Conservation (phyloP, 2,888 invertebrate genomes). For the Dynastes maya region DNA sequence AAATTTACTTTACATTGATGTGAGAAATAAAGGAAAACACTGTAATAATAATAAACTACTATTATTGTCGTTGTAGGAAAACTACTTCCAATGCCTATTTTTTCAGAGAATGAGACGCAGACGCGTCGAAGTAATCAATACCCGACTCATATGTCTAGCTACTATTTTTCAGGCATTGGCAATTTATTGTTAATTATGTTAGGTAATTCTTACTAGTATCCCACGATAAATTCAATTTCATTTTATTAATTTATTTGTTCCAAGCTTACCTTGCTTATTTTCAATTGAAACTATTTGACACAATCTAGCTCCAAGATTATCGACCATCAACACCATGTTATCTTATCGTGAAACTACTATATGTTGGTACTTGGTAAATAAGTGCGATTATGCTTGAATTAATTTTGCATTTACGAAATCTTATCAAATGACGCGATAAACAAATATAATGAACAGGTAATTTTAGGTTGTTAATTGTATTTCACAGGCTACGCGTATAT, state of each 20-base stretch:
- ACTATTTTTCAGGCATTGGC: background rate
- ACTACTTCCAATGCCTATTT: too few relatives aligned
- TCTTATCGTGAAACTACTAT: conserved; percentile 17
- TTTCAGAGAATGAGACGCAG: background rate
- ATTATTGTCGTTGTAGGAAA: too few relatives aligned
- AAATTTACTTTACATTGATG: too few relatives aligned
- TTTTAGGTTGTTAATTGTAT: background rate
- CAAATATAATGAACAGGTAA: background rate
- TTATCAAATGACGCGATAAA: background rate
- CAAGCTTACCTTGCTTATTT: conserved; percentile 71
- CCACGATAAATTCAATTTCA: background rate
- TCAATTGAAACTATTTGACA: conserved; percentile 73
- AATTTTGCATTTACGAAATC: background rate
- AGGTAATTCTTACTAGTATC: background rate
- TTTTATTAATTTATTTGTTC: conserved; percentile 20
- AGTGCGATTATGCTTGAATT: conserved; percentile 2
- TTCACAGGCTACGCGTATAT: too few relatives aligned
- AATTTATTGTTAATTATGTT: background rate
- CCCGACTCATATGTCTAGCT: background rate
- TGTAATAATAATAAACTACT: too few relatives aligned
- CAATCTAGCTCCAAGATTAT: conserved; percentile 76
- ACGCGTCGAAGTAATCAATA: conserved; percentile 6
- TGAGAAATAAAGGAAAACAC: too few relatives aligned
- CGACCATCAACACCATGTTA: conserved; percentile 65
- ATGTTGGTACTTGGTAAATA: background rate